Evolutionary conservation across 2,113 vertebrate species (phyloP).

Genomic region (Atherinomorus stipes): DNA sequence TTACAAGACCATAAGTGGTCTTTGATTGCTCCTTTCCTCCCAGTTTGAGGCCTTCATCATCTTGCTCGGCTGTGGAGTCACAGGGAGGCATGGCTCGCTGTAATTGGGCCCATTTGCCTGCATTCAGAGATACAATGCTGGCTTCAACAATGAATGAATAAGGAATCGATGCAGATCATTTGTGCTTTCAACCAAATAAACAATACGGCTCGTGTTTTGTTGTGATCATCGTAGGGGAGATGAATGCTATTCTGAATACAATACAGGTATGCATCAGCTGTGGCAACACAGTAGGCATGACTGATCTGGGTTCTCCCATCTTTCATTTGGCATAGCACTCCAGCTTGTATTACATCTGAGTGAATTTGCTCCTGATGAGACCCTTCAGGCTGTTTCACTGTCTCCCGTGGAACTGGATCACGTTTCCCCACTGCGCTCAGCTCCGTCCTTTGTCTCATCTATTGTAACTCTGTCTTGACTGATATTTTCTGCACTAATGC

Average conservation of each 20-base stretch:
- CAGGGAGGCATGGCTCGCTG: conserved; percentile 48
- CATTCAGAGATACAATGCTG: conserved; percentile 67
- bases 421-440: conserved; percentile 39
- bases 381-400: conserved; percentile 61
- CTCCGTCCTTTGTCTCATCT: conserved; percentile 59
- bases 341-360: conserved; percentile 68
- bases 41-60: conserved; percentile 70
- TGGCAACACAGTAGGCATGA: conserved; percentile 35
- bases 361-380: conserved; percentile 70
- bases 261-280: conserved; percentile 66
- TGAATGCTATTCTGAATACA: conserved; percentile 68
- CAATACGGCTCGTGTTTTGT: conserved; percentile 62
- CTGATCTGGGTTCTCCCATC: conserved; percentile 59
- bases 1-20: conserved; percentile 61
- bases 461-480: conserved; percentile 52
- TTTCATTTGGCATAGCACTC: conserved; percentile 67
- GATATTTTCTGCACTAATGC: conserved; percentile 58
- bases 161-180: conserved; percentile 75
- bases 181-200: conserved; percentile 72
- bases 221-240: conserved; percentile 65
- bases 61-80: conserved; percentile 45
- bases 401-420: conserved; percentile 59
- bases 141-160: conserved; percentile 74
- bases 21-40: conserved; percentile 72
- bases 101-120: conserved; percentile 70